Percentiles rank a stretch among this genome's conserved stretches.
phyloP scores from a whole-genome alignment of 2,888 invertebrate genomes.

The Melikaiella ostensackeni region DNA sequence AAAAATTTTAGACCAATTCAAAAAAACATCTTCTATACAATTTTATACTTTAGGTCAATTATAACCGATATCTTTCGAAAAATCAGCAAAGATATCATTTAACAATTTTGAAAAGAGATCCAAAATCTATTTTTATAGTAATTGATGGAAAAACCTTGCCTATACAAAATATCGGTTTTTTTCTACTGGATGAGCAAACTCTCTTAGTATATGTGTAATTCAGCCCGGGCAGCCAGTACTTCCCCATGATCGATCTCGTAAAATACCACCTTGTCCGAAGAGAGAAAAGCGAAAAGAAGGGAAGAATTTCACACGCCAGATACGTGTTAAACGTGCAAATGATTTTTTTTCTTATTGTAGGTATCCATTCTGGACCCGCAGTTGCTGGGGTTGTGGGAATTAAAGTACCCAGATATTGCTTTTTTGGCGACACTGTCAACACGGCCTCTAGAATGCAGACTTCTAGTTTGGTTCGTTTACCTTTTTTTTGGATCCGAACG shows the following conservation, averaged over 20 bases:
- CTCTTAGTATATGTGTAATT: background rate
- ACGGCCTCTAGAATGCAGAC: constrained; percentile 94
- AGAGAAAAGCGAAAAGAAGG: background rate
- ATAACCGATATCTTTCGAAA: too few species aligned
- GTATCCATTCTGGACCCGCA: constrained; percentile 92
- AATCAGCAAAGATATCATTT: too few species aligned
- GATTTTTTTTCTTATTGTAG: constrained; percentile 68
- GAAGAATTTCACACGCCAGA: background rate
- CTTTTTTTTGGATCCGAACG: background rate
- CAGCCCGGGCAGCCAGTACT: background rate
- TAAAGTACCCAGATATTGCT: constrained; percentile 91
- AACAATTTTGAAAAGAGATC: too few species aligned
- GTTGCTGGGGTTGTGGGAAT: constrained; percentile 93
- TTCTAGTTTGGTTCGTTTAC: constrained; percentile 79
- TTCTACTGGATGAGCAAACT: background rate
- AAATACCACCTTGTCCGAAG: background rate
- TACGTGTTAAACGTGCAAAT: constrained; percentile 13
- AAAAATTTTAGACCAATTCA: too few species aligned
- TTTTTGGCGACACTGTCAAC: constrained; percentile 95
- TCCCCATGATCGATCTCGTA: constrained; percentile 34
- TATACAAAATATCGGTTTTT: background rate
- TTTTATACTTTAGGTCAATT: too few species aligned
- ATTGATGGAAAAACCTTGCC: background rate
- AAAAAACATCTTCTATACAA: too few species aligned
- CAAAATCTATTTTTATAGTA: background rate